A percentile compares a stretch with the other conserved stretches of the same genome.
Evolutionary conservation across 2,888 invertebrate species (phyloP).

Genomic region (Callyntrura sp.): DNA sequence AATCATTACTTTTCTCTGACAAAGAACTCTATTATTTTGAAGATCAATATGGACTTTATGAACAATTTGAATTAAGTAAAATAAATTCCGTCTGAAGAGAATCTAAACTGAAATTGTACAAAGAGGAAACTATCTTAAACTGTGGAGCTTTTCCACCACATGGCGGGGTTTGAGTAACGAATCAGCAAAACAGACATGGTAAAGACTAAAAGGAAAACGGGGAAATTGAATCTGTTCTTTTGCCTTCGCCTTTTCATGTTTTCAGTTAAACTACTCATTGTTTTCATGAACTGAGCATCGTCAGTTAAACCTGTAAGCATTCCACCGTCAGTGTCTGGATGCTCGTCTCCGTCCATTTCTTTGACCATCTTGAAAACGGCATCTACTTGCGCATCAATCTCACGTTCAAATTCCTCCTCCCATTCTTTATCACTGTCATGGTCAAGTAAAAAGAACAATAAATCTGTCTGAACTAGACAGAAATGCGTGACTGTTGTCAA

Average conservation of each 20-base stretch:
- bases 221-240: not conserved
- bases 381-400: constrained; percentile 63
- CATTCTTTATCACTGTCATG: constrained; percentile 57
- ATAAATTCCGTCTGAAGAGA: too few species aligned
- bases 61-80: too few species aligned
- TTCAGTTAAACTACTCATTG: not conserved
- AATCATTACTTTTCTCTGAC: too few species aligned
- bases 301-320: constrained; percentile 3
- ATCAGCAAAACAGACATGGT: constrained; percentile 2
- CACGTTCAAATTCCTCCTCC: constrained; percentile 55
- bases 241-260: not conserved
- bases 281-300: not conserved
- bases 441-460: constrained; percentile 2
- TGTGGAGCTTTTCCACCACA: not conserved
- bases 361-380: constrained; percentile 50
- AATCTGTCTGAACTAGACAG: not conserved
- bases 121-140: not conserved
- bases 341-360: constrained; percentile 35
- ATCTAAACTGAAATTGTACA: not conserved
- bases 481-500: not conserved
- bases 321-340: not conserved
- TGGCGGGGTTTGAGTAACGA: constrained; percentile 19
- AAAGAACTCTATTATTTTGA: too few species aligned
- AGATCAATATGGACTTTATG: too few species aligned
- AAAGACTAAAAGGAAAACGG: not conserved